Evolutionary conservation across 2,113 vertebrate species (phyloP), one percentile per base, ranked within the genome.

Genomic region (Lepidothrix coronata): DNA sequence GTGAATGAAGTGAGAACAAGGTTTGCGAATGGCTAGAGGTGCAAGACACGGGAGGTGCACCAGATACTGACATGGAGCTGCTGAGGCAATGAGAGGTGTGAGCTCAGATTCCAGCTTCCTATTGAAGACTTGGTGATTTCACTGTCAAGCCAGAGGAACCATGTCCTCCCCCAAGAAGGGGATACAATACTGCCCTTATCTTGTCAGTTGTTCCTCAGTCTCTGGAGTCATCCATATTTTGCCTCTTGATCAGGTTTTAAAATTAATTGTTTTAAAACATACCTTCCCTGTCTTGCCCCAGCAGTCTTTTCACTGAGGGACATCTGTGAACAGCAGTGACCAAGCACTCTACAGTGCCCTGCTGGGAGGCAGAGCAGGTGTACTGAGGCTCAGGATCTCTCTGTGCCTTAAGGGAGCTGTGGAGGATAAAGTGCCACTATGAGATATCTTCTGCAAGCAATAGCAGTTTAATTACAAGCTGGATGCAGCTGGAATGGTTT

Each of bases 401-500:
- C 39, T 68, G 43, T 33, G 66, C 85, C 43, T 59, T 63, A 12
- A 41, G 20, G 14, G 19, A 49, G 31, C 93, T 78, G 49, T 3
- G 14, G 6, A 52, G 77, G 77, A 95, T 82, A 74, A 96, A 93
- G 63, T 54, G 7, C 70, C 79, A 11, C 43, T 46, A 43, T 8
- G 3, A 79, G 62, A 72, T 85, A 78, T 85, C 65, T 88, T 73
- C 92, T 33, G 58, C 74, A 62, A 95, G 63, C 78, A 75, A 52
- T 22, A 17, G 93, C 61, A 82, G 85, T 94, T 98, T 91, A 95
- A 96, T 93, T 96, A 95, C 81, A 79, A 83, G 65, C 54, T 91
- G 61, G 83, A 71, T 74, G 58, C 77, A 15, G 77, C 65, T 59
- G 73, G 39, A 86, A 80, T 71, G 39, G 88, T 84, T 91, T 96